phyloP scores from a whole-genome alignment of 2,797 vertebrate genomes.

The Petrocephalus schoutedeni region DNA sequence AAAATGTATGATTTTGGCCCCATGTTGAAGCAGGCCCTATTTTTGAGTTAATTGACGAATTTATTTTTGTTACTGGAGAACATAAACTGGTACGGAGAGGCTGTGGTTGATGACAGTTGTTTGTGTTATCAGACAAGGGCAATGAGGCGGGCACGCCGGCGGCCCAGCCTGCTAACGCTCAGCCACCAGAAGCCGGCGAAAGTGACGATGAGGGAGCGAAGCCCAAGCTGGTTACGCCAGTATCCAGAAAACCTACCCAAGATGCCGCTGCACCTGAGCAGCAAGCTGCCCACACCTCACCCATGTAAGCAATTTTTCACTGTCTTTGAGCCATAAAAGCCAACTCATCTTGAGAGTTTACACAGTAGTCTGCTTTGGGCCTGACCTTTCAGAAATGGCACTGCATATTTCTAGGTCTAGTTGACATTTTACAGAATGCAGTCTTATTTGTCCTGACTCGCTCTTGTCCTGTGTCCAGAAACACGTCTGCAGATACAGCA shows the following conservation, averaged over 20 bases:
- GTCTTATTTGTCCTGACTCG: background rate
- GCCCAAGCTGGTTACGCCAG: background rate
- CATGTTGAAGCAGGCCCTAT: background rate
- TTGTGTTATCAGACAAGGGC: conserved; percentile 15
- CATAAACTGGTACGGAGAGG: background rate
- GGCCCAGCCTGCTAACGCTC: conserved; percentile 4
- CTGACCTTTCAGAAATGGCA: background rate
- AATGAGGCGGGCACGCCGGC: background rate
- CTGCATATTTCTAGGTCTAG: background rate
- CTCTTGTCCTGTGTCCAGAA: conserved; percentile 29
- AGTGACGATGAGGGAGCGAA: conserved; percentile 13
- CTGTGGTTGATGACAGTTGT: background rate
- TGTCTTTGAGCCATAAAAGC: background rate
- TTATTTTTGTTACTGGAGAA: background rate
- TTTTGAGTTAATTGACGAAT: background rate
- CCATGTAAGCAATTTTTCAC: conserved; percentile 28
- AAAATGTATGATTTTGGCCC: background rate
- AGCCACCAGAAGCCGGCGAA: background rate
- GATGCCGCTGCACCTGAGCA: conserved; percentile 34
- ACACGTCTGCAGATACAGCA: conserved; percentile 17
- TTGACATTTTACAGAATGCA: conserved; percentile 6
- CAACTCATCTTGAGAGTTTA: background rate
- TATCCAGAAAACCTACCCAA: background rate
- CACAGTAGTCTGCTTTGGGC: background rate
- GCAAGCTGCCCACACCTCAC: background rate